These are phyloP conservation scores for Machaerirhynchus nigripectus DNA, from an alignment of 2,113 vertebrate genomes.

Conservation along the genomic window DNA sequence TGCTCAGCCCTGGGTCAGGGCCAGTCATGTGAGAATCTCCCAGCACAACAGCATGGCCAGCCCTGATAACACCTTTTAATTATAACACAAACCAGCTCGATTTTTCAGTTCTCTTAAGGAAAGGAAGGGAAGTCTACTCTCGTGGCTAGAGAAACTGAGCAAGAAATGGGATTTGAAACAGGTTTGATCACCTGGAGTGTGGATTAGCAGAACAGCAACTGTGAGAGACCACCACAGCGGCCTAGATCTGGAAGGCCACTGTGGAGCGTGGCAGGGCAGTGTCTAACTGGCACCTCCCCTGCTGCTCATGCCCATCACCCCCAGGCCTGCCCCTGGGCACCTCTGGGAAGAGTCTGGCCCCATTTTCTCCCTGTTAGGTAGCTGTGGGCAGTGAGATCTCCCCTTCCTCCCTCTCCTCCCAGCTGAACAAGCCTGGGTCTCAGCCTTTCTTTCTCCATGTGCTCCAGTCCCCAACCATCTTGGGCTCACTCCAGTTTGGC, in stretches of 20 bases:
- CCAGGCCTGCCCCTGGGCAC: neutral
- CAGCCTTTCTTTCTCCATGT: neutral
- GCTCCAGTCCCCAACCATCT: neutral
- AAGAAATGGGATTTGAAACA: neutral
- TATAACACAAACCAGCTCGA: neutral
- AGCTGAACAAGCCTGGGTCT: neutral
- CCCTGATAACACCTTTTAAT: neutral
- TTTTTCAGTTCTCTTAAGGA: neutral
- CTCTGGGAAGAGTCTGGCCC: neutral
- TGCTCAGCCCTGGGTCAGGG: neutral
- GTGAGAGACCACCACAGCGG: neutral
- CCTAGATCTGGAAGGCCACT: neutral
- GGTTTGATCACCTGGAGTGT: neutral
- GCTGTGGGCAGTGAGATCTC: neutral
- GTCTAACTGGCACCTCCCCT: neutral
- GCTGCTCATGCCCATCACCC: neutral
- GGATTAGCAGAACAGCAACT: neutral
- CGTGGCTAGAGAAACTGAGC: neutral
- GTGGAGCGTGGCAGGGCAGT: rapidly evolving
- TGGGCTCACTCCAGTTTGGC: neutral
- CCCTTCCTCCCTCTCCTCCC: neutral
- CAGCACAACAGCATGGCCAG: neutral
- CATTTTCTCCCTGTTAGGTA: neutral
- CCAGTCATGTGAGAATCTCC: neutral
- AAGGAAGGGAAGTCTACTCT: neutral